These are phyloP conservation scores for Laticauda laticaudata DNA, from an alignment of 2,113 vertebrate genomes.

Conservation along the genomic window DNA sequence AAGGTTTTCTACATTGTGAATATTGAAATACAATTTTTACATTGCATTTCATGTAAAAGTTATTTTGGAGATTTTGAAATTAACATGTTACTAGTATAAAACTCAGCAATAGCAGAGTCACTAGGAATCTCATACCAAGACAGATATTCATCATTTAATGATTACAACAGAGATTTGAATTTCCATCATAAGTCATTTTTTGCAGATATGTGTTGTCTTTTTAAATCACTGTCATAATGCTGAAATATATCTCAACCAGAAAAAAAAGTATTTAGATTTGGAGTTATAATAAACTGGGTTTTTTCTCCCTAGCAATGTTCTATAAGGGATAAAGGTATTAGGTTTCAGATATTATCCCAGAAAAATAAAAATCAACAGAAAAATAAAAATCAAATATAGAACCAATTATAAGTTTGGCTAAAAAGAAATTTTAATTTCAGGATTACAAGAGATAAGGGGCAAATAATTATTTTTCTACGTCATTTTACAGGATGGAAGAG, in stretches of 20 bases:
- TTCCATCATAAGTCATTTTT: neutral
- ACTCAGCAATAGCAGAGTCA: neutral
- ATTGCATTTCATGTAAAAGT: neutral
- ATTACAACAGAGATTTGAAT: neutral
- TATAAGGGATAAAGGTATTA: neutral
- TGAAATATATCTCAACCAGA: neutral
- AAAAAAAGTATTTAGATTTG: neutral
- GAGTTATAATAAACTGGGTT: neutral
- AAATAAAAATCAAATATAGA: neutral
- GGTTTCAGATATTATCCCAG: neutral
- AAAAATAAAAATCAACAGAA: neutral
- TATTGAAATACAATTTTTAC: neutral
- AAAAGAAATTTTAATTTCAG: neutral
- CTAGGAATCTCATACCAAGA: neutral
- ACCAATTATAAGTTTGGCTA: neutral
- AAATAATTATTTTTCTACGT: neutral
- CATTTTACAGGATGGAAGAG: neutral
- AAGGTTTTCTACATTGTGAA: neutral
- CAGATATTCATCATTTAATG: neutral
- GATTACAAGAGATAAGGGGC: neutral
- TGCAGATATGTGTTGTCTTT: neutral
- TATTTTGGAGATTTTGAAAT: neutral
- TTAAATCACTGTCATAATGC: neutral
- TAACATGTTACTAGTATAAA: neutral
- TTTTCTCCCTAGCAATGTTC: neutral